Base-by-base conservation (phyloP, 2,113 vertebrate species). In the Sinosuthora webbiana region DNA sequence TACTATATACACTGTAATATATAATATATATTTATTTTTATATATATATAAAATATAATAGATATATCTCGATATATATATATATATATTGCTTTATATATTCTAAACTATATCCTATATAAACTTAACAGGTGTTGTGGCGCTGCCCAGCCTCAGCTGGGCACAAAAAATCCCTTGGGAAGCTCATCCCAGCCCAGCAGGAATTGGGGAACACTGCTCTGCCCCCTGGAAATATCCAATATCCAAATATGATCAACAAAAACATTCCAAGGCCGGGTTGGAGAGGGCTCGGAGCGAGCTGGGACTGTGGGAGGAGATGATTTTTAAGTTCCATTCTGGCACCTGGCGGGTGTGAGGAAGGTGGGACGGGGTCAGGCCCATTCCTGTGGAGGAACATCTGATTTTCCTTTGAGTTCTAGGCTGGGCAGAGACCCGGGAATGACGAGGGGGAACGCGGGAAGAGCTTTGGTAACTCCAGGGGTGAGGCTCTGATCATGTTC, bases 101-200 rank as follows among this genome's bases (percentile, higher is more conserved):
- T 41, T 41, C 41, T 41, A 41, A 41, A 41, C 41, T 41, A 14
- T 41, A 44, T 44, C 19, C 44, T 44, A 44, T 44, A 18, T 44
- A 39, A 39, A 39, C 37, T 10, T 10, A 39, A 9, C 1, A 4
- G 63, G 28, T 1, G 0, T 7, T 24, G 8, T 2, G 19, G 14
- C 24, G 74, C 35, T 53, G 37, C 19, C 9, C 45, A 60, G 52
- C 76, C 76, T 18, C 45, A 24, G 9, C 3, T 41, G 22, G 49
- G 11, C 75, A 41, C 15, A 6, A 9, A 4, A 60, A 83, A 89
- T 20, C 77, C 45, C 37, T 52, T 0, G 11, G 49, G 89, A 45
- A 6, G 13, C n/a, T 27, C 49, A 7, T 41, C 45, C 60, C 7
- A 16, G 42, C 45, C 55, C 33, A 25, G 44, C 18, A 8, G 22